Evolutionary conservation across 2,888 invertebrate genomes (phyloP), one percentile per base, ranked within the genome.

Genomic region (Cryptus viduatorius): DNA sequence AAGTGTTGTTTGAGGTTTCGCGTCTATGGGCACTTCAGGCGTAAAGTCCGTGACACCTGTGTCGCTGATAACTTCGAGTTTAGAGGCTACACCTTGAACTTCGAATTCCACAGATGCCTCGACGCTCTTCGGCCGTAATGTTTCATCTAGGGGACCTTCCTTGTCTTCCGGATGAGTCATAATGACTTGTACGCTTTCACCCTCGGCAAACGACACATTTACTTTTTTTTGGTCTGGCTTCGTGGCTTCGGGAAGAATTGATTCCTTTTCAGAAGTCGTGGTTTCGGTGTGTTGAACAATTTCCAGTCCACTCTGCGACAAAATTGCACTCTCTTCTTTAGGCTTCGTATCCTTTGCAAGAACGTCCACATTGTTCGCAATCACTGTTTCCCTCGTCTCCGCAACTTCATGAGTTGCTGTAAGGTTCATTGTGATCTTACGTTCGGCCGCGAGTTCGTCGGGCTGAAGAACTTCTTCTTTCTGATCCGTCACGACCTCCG

Each of bases 161-260:
- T 92, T 93, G 71, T 94, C 94, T 79, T 93, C 92, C 2, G 92
- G 86, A 78, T 92, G 91, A 0, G 94, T 93, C 88, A 94, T 91
- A 5, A 95, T 96, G 14, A 97, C 94, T 89, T 95, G 95, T 65
- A 97, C 87, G 87, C 96, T 92, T 94, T 96, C 95, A 89, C 93
- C 95, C 94, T 94, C 95, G 91, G 94, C 95, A 92, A 95, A 95
- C 44, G 89, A 94, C 44, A 95, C 89, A 76, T 94, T 93, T 7
- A 94, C 94, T 31, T 92, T 93, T 90, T 96, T 96, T 81, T 92
- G 92, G 83, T 95, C 96, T 14, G 95, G 95, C 89, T 93, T 94
- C 8, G 94, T 85, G 77, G 94, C 93, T 53, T 89, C 89, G n/a
- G 87, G 86, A 77, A 95, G 93, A 61, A 93, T 90, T 3, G 94